phyloP scores from a whole-genome alignment of 53 echinoderm and acorn worm genomes.

The Crossaster papposus region DNA sequence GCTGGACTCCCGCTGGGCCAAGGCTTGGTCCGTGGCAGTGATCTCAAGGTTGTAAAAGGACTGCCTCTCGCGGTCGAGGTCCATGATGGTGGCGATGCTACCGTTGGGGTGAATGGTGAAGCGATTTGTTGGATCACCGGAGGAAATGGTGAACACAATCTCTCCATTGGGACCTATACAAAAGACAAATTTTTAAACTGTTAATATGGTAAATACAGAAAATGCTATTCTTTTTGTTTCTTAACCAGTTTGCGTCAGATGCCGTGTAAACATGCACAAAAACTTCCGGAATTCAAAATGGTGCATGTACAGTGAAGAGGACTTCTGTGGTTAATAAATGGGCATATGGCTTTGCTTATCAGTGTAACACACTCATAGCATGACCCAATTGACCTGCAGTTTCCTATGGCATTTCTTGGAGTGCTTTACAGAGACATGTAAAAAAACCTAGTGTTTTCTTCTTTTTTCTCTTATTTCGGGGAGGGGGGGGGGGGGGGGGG shows the following conservation, averaged over 20 bases:
- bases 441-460: too few species aligned
- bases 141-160: conserved; percentile 72
- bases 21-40: conserved; percentile 73
- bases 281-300: too few species aligned
- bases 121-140: conserved; percentile 73
- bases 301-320: too few species aligned
- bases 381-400: too few species aligned
- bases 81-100: conserved; percentile 64
- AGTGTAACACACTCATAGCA: too few species aligned
- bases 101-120: conserved; percentile 79
- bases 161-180: conserved; percentile 77
- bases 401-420: too few species aligned
- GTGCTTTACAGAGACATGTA: too few species aligned
- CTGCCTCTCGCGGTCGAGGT: conserved; percentile 79
- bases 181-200: neutral
- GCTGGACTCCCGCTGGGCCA: conserved; percentile 47
- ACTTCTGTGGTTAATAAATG: too few species aligned
- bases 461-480: too few species aligned
- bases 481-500: too few species aligned
- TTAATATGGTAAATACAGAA: neutral
- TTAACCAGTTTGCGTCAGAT: neutral
- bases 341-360: too few species aligned
- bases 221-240: neutral
- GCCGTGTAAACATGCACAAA: too few species aligned
- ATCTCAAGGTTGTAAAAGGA: conserved; percentile 88